Base-by-base conservation (phyloP, 2,888 invertebrate species). In the Notodonta dromedarius region DNA sequence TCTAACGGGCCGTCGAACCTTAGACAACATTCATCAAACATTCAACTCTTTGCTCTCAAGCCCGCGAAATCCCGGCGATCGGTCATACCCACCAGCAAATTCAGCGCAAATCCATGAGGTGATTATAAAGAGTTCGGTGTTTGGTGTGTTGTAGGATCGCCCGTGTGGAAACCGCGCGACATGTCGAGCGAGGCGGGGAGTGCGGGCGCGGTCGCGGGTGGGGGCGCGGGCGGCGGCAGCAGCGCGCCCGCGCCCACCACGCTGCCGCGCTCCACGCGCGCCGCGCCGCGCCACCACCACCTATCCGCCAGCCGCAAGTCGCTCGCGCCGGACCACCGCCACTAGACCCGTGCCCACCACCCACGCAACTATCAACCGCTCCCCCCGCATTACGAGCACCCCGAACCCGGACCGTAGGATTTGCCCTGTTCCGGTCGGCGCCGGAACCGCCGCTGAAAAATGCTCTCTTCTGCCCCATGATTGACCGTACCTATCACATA, bases 151-250 rank as follows among this genome's bases (percentile, higher is more conserved):
- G 95, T 96, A 97, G 98, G 98, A 94, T 98, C 98, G 94, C 99
- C 99, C 93, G 97, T 99, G 94, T 99, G 98, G 98, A 98, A 98
- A 96, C 98, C 98, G 94, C 96, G 98, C 94, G 98, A 98, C 95
- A 95, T 94, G 95, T 93, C 94, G 94, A 93, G 94, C 93, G 94
- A 94, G 91, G 91, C 91, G 89, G 79, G 79, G 70, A 80, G 79
- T 64, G 81, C 76, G 60, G 80, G 74, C 61, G 73, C 61, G 62
- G 76, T 74, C 60, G 79, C 82, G 69, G 77, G 83, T 63, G 88
- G 88, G 77, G 87, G 57, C 12, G 72, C 62, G 63, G 78, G 24
- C 24, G 24, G 69, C 65, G 74, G 73, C 68, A 68, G 71, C 59
- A 75, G 75, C 61, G 79, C 82, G 69, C 77, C 83, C 64, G 88